Base-by-base conservation (phyloP, 2,888 invertebrate species). In the Lasioglossum marginatum region DNA sequence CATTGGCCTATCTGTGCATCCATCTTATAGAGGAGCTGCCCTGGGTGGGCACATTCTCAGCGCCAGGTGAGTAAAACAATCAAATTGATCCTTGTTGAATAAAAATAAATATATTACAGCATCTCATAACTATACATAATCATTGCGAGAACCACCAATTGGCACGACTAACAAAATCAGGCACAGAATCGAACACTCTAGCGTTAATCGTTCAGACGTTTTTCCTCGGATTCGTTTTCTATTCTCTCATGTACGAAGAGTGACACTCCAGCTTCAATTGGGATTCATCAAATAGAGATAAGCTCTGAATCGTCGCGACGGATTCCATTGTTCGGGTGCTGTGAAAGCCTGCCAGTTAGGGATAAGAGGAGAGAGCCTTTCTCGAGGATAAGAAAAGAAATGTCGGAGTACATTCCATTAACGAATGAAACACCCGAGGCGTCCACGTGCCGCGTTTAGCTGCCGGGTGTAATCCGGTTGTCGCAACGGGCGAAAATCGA, bases 1-100 rank as follows among this genome's bases (percentile, higher is more conserved):
- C 5, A 57, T 94, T 81, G 95, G 95, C 0, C 89, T 95, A 37
- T 92, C 92, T 8, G 94, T 95, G 19, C 43, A 91, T 3, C 92
- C 93, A 3, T 83, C 86, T 6, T 95, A 91, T 77, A 88, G 94
- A 75, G 95, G 95, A 37, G 92, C 94, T 77, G 92, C 92, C 23
- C 78, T 94, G 8, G 94, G 92, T 12, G 79, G 68, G 31, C 79
- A 91, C 43, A 73, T 94, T 80, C 89, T 94, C 0, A 75, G 81
- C 37, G 89, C 90, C 6, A 90, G 96, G 91, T 93, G 27, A 16
- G 31, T 27, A 5, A 31, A 27, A 16, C 60, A 27, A 27, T 27
- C 12, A 27, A 4, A 14, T 52, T 23, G 10, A 52, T 52, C 57
- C 4, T 60, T 27, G n/a, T 4, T 60, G 27, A 4, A 60, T 4